Evolutionary conservation across 2,888 invertebrate species (phyloP), one percentile per base, ranked within the genome.

Genomic region (Lithophane semibrunnea): DNA sequence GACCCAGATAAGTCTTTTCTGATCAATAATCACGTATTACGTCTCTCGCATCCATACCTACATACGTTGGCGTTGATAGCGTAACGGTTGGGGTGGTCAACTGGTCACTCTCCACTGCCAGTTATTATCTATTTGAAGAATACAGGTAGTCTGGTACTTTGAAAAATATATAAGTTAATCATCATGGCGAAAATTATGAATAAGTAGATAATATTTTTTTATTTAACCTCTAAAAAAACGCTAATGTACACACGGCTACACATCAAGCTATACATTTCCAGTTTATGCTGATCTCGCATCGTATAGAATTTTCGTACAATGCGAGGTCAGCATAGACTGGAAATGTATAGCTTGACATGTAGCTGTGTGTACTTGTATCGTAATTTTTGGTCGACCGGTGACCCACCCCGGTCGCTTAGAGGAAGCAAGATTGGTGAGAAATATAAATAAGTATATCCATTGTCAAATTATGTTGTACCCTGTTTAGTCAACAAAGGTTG

Each of bases 1-100:
- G 88, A 88, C 88, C 88, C 79, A 88, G 82, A 86, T 88, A 67
- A 76, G 86, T 84, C 29, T 84, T 87, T 87, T 87, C 86, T 88
- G 89, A 88, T 88, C 88, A 88, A 88, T 88, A 88, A 85, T 85
- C 86, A 86, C 78, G 86, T 84, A 79, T 72, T 47, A 69, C 77
- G 73, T 73, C 64, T 85, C 71, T 75, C 65, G 60, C 61, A 49
- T 83, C 69, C 58, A 66, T 75, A n/a, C n/a, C n/a, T n/a, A 68
- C 54, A 60, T 73, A 71, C 66, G 68, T 67, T 37, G 49, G 68
- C 37, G 61, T 56, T 65, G 70, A 73, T 72, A 74, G 73, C 64
- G 54, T 67, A 64, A 71, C 63, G 83, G 56, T 63, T 52, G 18
- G 77, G 44, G 49, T 67, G 77, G 66, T 66, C 79, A 76, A 64